Evolutionary conservation across 2,113 vertebrate species (phyloP).

Genomic region (Tautogolabrus adspersus): DNA sequence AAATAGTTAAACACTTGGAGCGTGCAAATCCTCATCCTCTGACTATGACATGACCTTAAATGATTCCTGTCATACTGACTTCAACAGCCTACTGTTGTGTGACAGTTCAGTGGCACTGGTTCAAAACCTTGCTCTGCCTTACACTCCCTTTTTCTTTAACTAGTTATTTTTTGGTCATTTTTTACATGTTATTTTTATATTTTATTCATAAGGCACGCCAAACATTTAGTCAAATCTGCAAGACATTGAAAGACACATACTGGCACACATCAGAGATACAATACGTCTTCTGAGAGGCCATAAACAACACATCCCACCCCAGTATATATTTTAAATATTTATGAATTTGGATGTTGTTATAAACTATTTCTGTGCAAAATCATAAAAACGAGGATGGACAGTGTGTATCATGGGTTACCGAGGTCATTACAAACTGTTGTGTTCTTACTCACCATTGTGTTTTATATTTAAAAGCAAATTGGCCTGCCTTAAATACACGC

Average conservation of each 20-base stretch:
- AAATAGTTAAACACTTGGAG: conserved; percentile 40
- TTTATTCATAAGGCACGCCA: too few relatives aligned
- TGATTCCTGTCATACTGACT: conserved; percentile 14
- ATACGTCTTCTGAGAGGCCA: too few relatives aligned
- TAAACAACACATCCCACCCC: too few relatives aligned
- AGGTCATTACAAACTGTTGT: background rate
- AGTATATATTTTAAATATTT: too few relatives aligned
- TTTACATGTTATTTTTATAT: too few relatives aligned
- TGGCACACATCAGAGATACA: too few relatives aligned
- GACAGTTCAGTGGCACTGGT: background rate
- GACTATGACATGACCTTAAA: conserved; percentile 14
- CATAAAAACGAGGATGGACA: too few relatives aligned
- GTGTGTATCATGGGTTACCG: background rate
- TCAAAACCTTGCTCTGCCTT: background rate
- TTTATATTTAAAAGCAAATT: too few relatives aligned
- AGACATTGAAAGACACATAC: too few relatives aligned
- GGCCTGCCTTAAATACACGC: background rate
- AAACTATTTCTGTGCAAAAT: background rate
- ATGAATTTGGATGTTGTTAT: background rate
- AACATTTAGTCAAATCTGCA: too few relatives aligned
- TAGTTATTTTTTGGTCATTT: background rate
- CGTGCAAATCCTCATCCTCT: conserved; percentile 11
- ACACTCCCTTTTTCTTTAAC: background rate
- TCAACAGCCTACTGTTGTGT: background rate
- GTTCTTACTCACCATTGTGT: background rate